These are phyloP conservation scores for Musca vetustissima DNA, from an alignment of 1,140 invertebrate species.

Conservation along the genomic window DNA sequence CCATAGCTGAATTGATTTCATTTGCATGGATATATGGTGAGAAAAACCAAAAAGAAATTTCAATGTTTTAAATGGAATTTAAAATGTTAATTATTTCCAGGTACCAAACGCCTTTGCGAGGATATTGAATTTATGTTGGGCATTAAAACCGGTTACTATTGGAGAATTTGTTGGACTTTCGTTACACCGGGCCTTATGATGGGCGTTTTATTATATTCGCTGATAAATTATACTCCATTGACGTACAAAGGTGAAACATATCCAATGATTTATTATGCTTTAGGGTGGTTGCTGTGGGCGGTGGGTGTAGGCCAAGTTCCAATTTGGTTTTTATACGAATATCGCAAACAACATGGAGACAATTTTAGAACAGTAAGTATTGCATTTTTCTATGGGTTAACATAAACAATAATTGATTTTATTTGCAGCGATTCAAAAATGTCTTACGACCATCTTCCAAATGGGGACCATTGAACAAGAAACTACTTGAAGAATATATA, in stretches of 20 bases:
- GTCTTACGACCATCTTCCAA: not conserved
- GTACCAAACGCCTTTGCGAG: slow-evolving; percentile 60
- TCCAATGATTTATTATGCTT: slow-evolving; percentile 43
- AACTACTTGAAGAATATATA: not conserved
- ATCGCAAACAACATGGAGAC: not conserved
- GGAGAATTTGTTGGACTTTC: slow-evolving; percentile 76
- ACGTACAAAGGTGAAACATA: slow-evolving; percentile 55
- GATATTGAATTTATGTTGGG: slow-evolving; percentile 72
- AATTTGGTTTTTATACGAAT: slow-evolving; percentile 45
- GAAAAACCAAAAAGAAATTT: not conserved
- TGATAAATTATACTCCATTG: slow-evolving; percentile 57
- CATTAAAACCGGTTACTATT: slow-evolving; percentile 68
- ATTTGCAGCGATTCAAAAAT: not conserved
- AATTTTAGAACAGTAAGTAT: not conserved
- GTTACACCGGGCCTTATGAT: slow-evolving; percentile 71
- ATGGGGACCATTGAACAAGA: not conserved
- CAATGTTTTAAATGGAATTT: not conserved
- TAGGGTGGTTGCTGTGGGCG: slow-evolving; percentile 59
- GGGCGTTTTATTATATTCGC: slow-evolving; percentile 64
- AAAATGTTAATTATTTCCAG: slow-evolving; percentile 40
- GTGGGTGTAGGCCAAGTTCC: slow-evolving; percentile 59
- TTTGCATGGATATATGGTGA: slow-evolving; percentile 73
- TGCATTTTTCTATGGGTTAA: too few species aligned
- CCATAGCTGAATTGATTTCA: slow-evolving; percentile 67
- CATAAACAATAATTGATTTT: too few species aligned